phyloP scores from a whole-genome alignment of 2,888 invertebrate genomes.

The Tetrapedia diversipes region DNA sequence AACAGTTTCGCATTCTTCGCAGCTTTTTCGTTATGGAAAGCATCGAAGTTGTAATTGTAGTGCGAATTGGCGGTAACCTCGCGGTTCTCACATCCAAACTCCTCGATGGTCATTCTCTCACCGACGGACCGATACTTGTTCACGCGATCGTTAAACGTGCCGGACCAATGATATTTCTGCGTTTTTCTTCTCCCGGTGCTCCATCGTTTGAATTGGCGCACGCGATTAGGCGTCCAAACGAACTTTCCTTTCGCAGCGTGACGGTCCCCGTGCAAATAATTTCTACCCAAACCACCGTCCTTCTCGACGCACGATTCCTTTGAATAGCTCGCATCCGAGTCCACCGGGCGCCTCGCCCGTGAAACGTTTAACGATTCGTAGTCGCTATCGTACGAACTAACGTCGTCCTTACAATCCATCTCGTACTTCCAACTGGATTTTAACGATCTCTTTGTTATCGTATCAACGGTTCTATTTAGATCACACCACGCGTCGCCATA shows the following conservation, averaged over 20 bases:
- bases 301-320: background rate
- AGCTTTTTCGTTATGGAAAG: slow-evolving; percentile 54
- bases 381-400: slow-evolving; percentile 35
- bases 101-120: background rate
- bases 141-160: slow-evolving; percentile 65
- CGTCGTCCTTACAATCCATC: slow-evolving; percentile 15
- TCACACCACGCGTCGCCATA: slow-evolving; percentile 52
- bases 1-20: slow-evolving; percentile 61
- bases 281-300: background rate
- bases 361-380: slow-evolving; percentile 22
- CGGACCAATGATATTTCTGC: slow-evolving; percentile 75
- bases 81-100: background rate
- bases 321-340: background rate
- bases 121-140: background rate
- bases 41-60: slow-evolving; percentile 58
- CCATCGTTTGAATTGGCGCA: slow-evolving; percentile 42
- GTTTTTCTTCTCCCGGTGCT: slow-evolving; percentile 57
- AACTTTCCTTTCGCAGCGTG: background rate
- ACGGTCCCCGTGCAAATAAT: background rate
- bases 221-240: background rate
- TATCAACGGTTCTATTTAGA: slow-evolving; percentile 31
- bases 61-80: background rate
- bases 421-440: slow-evolving; percentile 70
- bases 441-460: slow-evolving; percentile 31
- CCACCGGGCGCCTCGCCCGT: background rate